These are phyloP conservation scores for Mandrillus leucophaeus DNA, from an alignment of 2,113 vertebrate species.

Conservation along the genomic window DNA sequence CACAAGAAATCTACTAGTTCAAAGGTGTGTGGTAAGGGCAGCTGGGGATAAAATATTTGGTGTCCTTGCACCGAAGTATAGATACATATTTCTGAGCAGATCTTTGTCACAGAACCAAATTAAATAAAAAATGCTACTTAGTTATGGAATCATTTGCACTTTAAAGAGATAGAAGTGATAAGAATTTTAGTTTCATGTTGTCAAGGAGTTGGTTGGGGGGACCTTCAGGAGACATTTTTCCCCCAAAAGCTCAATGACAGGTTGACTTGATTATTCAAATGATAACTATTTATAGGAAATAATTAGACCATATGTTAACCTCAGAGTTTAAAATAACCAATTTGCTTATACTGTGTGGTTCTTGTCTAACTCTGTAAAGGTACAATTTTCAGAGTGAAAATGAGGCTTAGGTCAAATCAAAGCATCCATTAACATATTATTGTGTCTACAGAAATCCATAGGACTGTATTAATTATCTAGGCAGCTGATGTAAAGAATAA, in stretches of 20 bases:
- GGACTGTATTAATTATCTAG: slow-evolving; percentile 46
- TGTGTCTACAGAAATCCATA: slow-evolving; percentile 43
- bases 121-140: slow-evolving; percentile 74
- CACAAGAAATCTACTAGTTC: slow-evolving; percentile 68
- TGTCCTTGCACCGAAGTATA: slow-evolving; percentile 61
- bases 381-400: slow-evolving; percentile 52
- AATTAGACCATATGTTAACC: slow-evolving; percentile 73
- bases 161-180: slow-evolving; percentile 77
- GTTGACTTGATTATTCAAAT: slow-evolving; percentile 87
- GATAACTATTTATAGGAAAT: slow-evolving; percentile 64
- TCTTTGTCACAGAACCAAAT: slow-evolving; percentile 57
- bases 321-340: slow-evolving; percentile 67
- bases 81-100: slow-evolving; percentile 64
- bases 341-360: slow-evolving; percentile 60
- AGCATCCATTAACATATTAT: slow-evolving; percentile 71
- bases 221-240: neutral
- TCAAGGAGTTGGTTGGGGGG: neutral
- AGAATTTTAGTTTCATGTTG: slow-evolving; percentile 79
- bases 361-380: slow-evolving; percentile 23
- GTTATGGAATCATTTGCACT: slow-evolving; percentile 79
- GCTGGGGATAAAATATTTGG: slow-evolving; percentile 65
- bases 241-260: slow-evolving; percentile 77
- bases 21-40: slow-evolving; percentile 67
- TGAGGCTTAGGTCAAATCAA: slow-evolving; percentile 59
- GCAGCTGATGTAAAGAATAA: slow-evolving; percentile 51